These are phyloP conservation scores for Nibea albiflora DNA, from an alignment of 2,113 vertebrate species.

Conservation along the genomic window DNA sequence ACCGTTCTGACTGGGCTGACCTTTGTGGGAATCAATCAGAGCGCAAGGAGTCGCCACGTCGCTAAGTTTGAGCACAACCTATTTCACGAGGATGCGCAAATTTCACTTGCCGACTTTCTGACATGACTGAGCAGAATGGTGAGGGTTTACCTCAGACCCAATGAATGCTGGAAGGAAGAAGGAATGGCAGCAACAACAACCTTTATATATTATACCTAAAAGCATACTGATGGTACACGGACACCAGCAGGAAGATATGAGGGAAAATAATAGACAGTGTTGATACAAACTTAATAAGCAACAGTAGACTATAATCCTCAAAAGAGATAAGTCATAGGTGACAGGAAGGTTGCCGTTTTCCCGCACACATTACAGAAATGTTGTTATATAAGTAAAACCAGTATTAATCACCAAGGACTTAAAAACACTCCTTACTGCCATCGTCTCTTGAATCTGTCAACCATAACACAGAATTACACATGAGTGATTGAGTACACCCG, in stretches of 20 bases:
- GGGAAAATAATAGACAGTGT: neutral
- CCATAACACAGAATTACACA: slow-evolving; percentile 11
- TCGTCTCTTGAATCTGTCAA: slow-evolving; percentile 32
- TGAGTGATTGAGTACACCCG: slow-evolving; percentile 20
- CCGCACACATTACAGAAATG: neutral
- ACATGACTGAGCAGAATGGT: neutral
- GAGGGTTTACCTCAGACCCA: neutral
- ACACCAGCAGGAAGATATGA: neutral
- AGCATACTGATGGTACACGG: neutral
- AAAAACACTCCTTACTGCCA: slow-evolving; percentile 10
- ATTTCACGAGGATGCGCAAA: neutral
- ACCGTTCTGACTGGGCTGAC: neutral
- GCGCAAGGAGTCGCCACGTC: neutral
- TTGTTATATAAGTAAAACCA: neutral
- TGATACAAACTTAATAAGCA: too few species aligned
- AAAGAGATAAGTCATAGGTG: neutral
- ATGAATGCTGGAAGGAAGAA: neutral
- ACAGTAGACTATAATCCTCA: neutral
- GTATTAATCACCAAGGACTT: neutral
- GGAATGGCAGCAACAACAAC: neutral
- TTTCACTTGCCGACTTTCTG: neutral
- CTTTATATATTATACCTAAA: neutral
- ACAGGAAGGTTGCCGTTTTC: neutral
- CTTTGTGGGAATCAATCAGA: neutral
- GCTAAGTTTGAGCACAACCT: neutral